A percentile compares a stretch with the other conserved stretches of the same genome.
Conservation (phyloP, 2,888 invertebrate genomes). For the Diaprepes abbreviatus region DNA sequence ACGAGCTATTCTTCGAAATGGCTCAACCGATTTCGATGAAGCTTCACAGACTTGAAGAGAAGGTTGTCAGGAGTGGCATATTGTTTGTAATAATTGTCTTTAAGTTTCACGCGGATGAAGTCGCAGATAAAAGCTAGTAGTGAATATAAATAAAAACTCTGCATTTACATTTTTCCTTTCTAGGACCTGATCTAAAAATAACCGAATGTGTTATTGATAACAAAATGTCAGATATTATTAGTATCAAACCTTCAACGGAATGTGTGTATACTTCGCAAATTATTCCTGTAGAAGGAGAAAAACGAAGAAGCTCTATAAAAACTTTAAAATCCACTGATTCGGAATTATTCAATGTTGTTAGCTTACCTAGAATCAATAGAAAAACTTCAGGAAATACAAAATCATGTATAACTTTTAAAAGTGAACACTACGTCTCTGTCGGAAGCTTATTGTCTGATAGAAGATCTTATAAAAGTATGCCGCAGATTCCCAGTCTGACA, state of each 20-base stretch:
- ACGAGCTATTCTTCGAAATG: too few species aligned
- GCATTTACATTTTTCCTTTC: too few species aligned
- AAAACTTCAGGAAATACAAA: constrained; percentile 26
- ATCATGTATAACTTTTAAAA: constrained; percentile 39
- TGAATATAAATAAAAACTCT: too few species aligned
- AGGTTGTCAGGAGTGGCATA: too few species aligned
- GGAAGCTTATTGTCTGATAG: constrained; percentile 30
- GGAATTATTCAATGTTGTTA: constrained; percentile 46
- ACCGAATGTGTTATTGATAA: constrained; percentile 47
- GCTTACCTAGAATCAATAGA: constrained; percentile 26
- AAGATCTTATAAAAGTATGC: constrained; percentile 52
- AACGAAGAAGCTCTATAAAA: constrained; percentile 43
- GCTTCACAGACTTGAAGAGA: too few species aligned
- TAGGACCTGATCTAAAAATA: constrained; percentile 50
- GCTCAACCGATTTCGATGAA: too few species aligned
- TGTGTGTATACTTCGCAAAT: constrained; percentile 52
- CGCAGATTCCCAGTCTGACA: constrained; percentile 52
- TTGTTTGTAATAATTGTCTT: too few species aligned
- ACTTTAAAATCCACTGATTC: constrained; percentile 52
- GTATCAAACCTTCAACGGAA: constrained; percentile 54
- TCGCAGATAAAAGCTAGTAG: too few species aligned
- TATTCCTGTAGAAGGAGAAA: constrained; percentile 51
- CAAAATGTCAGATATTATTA: constrained; percentile 53
- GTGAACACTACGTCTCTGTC: background rate
- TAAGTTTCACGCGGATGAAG: too few species aligned